These are phyloP conservation scores for Linepithema humile DNA, from an alignment of 1,140 invertebrate species.

Conservation along the genomic window DNA sequence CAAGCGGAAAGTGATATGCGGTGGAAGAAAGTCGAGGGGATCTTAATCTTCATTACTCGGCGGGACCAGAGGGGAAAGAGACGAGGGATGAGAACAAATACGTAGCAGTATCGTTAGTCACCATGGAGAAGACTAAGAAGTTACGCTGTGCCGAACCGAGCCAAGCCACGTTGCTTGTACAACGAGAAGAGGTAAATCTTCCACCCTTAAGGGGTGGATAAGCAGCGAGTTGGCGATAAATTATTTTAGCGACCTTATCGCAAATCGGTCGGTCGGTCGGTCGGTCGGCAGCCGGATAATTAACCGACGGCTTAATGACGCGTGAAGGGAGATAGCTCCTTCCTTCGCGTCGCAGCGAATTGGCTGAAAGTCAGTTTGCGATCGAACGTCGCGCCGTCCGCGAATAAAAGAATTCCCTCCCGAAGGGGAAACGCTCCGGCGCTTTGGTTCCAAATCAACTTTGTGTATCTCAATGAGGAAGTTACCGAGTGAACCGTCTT, in stretches of 20 bases:
- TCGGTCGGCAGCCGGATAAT: conserved; percentile 42
- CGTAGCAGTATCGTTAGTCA: conserved; percentile 58
- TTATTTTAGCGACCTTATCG: conserved; percentile 64
- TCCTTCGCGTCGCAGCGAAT: not conserved
- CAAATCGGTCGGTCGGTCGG: conserved; percentile 13
- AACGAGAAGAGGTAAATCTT: conserved; percentile 55
- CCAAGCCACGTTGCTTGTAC: conserved; percentile 8
- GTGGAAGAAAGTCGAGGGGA: conserved; percentile 50
- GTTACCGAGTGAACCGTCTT: not conserved
- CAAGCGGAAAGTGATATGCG: conserved; percentile 29
- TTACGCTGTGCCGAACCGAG: conserved; percentile 20
- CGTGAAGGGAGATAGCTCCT: conserved; percentile 2
- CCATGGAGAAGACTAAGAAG: conserved; percentile 24
- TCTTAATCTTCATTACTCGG: conserved; percentile 68
- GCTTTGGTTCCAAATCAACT: conserved; percentile 18
- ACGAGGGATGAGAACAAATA: not conserved
- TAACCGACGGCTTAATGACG: conserved; percentile 49
- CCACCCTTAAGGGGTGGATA: conserved; percentile 48
- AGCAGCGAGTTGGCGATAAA: conserved; percentile 62
- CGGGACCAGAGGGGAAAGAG: conserved; percentile 25
- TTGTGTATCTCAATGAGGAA: not conserved
- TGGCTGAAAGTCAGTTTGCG: not conserved
- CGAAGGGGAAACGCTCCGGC: not conserved
- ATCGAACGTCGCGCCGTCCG: not conserved
- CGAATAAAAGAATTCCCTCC: conserved; percentile 7